Evolutionary conservation across 2,113 vertebrate species (phyloP).

Genomic region (Ctenodactylus gundi): DNA sequence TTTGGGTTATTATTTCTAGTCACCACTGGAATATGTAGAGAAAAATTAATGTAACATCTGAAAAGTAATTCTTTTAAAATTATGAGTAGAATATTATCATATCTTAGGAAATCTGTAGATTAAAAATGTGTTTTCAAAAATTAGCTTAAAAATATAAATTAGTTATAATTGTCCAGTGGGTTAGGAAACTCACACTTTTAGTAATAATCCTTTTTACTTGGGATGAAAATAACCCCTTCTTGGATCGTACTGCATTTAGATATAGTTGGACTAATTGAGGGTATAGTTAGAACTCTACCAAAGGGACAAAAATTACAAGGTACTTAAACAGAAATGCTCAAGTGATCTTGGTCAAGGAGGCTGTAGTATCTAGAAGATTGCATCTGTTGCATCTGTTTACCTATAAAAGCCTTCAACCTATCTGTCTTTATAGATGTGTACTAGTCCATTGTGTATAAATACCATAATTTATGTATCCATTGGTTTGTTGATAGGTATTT

Average conservation of each 20-base stretch:
- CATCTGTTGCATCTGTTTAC: too few species aligned
- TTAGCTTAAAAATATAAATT: conserved; percentile 36
- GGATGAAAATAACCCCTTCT: neutral
- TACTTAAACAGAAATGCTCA: neutral
- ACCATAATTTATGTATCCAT: too few species aligned
- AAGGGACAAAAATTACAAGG: neutral
- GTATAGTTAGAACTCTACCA: neutral
- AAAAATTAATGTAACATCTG: neutral
- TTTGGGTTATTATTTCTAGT: neutral
- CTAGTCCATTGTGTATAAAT: too few species aligned
- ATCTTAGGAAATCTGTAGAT: neutral
- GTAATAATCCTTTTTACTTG: neutral
- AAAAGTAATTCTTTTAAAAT: conserved; percentile 5
- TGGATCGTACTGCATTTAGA: neutral
- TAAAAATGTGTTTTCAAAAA: conserved; percentile 37
- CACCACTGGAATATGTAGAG: neutral
- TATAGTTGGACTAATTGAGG: neutral
- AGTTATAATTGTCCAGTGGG: neutral
- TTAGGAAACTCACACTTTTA: neutral
- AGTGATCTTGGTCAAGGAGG: neutral
- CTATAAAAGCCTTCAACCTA: too few species aligned
- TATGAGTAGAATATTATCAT: neutral
- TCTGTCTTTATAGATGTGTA: too few species aligned
- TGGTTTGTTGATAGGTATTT: too few species aligned
- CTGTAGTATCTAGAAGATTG: neutral